A percentile compares a stretch with the other conserved stretches of the same genome.
Evolutionary conservation across 2,888 invertebrate species (phyloP).

Genomic region (Lasius fuliginosus): DNA sequence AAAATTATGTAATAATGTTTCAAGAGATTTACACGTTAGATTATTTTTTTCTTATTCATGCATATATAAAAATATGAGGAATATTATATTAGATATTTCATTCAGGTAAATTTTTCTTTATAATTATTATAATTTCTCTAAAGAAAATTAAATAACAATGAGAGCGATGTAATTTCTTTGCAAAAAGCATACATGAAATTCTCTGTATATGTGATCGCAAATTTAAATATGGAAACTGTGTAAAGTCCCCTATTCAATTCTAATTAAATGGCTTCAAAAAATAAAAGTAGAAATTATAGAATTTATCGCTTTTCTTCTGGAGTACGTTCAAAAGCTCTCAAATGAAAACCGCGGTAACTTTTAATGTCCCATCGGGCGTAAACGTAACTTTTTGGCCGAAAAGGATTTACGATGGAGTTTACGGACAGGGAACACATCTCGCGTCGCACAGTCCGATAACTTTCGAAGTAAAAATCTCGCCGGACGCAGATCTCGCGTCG

Average conservation of each 20-base stretch:
- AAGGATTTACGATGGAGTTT: slow-evolving; percentile 49
- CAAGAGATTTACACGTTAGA: background rate
- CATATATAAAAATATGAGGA: background rate
- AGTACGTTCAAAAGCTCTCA: slow-evolving; percentile 43
- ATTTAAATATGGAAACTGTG: slow-evolving; percentile 49
- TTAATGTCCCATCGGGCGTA: slow-evolving; percentile 53
- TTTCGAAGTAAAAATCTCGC: slow-evolving; percentile 25
- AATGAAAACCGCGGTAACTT: slow-evolving; percentile 48
- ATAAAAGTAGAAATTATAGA: slow-evolving; percentile 51
- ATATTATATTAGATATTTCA: background rate
- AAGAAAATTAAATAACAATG: slow-evolving; percentile 20
- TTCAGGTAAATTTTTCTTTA: background rate
- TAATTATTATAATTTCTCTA: slow-evolving; percentile 23
- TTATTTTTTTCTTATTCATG: background rate
- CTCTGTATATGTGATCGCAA: slow-evolving; percentile 30
- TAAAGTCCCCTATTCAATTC: slow-evolving; percentile 40
- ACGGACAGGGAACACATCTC: slow-evolving; percentile 27
- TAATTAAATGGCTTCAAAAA: slow-evolving; percentile 44
- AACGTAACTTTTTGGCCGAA: slow-evolving; percentile 50
- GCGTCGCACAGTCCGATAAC: slow-evolving; percentile 33
- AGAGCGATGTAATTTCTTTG: slow-evolving; percentile 6
- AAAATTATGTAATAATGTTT: slow-evolving; percentile 11
- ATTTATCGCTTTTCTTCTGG: slow-evolving; percentile 44
- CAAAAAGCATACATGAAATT: slow-evolving; percentile 11
- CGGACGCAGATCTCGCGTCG: background rate